Evolutionary conservation across 2,888 invertebrate species (phyloP), one percentile per base, ranked within the genome.

Genomic region (Melanophora roralis): DNA sequence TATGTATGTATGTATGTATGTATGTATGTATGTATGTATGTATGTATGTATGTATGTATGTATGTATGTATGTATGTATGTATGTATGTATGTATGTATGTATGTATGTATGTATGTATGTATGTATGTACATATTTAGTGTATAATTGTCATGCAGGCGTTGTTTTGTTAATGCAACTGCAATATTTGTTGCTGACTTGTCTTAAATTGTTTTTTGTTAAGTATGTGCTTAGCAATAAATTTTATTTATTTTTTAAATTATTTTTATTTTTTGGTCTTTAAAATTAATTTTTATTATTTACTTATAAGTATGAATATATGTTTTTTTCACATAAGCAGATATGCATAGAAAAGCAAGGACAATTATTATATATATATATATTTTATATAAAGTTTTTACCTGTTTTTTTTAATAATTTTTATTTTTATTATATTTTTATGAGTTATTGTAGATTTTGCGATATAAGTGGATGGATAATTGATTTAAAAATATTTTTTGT

Each of bases 391-490:
- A 74, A 79, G 65, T 45, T 55, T 59, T 64, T 49, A 27, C 5
- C n/a, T 59, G 12, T 68, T 72, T 3, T 45, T 62, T 27, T 5
- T 75, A 79, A 60, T 71, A 71, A 79, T 32, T 68, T 67, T 60
- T 72, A 38, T 49, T 55, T 71, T 62, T 65, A 34, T 65, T 65
- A 68, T 73, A 71, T 68, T 65, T 55, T 60, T 60, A 53, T n/a
- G n/a, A n/a, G n/a, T 65, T 79, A 65, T 62, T 77, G 65, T 78
- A 53, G 32, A 72, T 77, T 75, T 82, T 69, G 81, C 83, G 82
- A 82, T 83, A 84, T 80, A 84, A 84, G 83, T 84, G 84, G 84
- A 84, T 84, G 84, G 84, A 84, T 79, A 83, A 82, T 83, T 84
- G 65, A 80, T 83, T 83, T 55, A 68, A 81, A 77, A 80, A 80